Evolutionary conservation across 2,797 vertebrate species (phyloP), one percentile per base, ranked within the genome.

Genomic region (Cynopterus sphinx): DNA sequence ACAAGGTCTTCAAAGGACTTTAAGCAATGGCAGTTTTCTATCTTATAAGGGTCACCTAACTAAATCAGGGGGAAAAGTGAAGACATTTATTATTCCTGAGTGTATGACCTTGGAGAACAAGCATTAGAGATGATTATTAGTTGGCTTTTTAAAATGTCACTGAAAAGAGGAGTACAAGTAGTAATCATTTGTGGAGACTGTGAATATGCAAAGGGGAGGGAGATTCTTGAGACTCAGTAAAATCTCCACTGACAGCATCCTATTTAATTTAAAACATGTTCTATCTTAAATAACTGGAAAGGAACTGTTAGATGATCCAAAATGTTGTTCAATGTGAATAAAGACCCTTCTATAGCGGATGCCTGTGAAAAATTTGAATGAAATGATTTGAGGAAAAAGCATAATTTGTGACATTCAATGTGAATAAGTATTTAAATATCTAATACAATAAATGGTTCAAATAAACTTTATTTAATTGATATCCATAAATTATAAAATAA

Each of bases 341-440:
- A 61, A 79, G 22, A 82, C 6, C 11, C 24, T 68, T 55, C 70
- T 77, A 11, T 5, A 81, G n/a, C 73, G 67, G 33, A 63, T 59
- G 13, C 39, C 5, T 36, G 36, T 59, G 75, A 96, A 87, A 67
- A 78, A 89, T 57, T 28, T 46, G 26, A 94, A 78, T 57, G 13
- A 59, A 67, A 59, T 84, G 41, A 65, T 70, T 55, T 83, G 51
- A 83, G 26, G 61, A 41, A 84, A 74, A 41, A 90, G 39, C 53
- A 28, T 73, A 78, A 83, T 53, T 84, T 95, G 57, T 87, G 33
- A 84, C 71, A 63, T 33, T 82, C 65, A 79, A 90, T 86, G 57
- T 39, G 57, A 95, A 61, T 39, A 43, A 67, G 7, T 39, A 82
- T 36, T 75, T 92, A 82, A 77, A 73, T 79, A 68, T 41, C 21